Evolutionary conservation across 2,113 vertebrate genomes (phyloP), one percentile per base, ranked within the genome.

Genomic region (Ceuthmochares aereus): DNA sequence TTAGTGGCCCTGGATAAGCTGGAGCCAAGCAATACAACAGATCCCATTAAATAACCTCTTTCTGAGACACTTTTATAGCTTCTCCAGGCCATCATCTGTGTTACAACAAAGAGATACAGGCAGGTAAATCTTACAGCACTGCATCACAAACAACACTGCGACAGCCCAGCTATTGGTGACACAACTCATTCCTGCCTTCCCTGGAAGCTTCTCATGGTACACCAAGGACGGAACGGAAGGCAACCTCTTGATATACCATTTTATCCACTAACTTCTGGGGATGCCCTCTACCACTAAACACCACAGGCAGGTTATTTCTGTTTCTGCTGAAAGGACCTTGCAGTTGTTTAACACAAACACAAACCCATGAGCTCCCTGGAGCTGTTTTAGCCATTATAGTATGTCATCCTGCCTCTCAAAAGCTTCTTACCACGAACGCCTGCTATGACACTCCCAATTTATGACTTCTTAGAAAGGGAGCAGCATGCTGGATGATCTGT

Each of bases 81-180:
- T 8, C 25, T 45, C 34, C 27, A 51, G 40, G 30, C 27, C 8
- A 4, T 7, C 10, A 25, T 8, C 26, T 9, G 22, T 40, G 26
- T 12, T 37, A 22, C n/a, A 20, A 10, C 0, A 4, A 20, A 40
- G 20, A 37, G 36, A 63, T 0, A 0, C 16, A 4, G 42, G 32
- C 36, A 63, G 56, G 23, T 30, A 8, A 25, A 14, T 14, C 27
- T 19, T 26, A 27, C 68, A 80, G 67, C 47, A 5, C 45, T 9
- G 14, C 14, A 13, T 5, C 54, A 7, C 1, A 18, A 76, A 54
- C 12, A n/a, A 8, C 10, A 21, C 12, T 22, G 36, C 49, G 43
- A n/a, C 68, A 25, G 55, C 34, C 8, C 2, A 36, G 25, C 64
- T 8, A 13, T 2, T 3, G 47, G 7, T n/a, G 2, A 14, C 42